Evolutionary conservation across 35 echinoderm and acorn worm species (phyloP).

Genomic region (Lytechinus variegatus): DNA sequence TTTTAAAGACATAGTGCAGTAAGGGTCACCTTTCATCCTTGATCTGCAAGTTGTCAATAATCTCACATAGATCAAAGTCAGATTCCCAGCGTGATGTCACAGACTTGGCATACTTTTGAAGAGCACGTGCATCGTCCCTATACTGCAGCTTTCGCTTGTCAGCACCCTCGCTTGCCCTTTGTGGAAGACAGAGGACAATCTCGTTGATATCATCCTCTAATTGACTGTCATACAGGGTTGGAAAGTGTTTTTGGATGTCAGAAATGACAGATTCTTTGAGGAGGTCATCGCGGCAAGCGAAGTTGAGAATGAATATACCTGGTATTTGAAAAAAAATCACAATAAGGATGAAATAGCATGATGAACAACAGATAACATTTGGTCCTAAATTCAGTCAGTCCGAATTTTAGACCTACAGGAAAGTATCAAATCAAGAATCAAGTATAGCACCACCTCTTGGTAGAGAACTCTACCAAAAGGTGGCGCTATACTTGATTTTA

Average conservation of each 20-base stretch:
- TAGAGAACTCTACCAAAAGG: too few relatives aligned
- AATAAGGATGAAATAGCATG: too few relatives aligned
- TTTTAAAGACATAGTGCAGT: neutral
- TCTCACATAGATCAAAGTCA: conserved; percentile 54
- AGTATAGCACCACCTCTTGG: too few relatives aligned
- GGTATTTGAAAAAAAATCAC: neutral
- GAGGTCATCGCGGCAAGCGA: conserved; percentile 72
- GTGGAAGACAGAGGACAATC: conserved; percentile 56
- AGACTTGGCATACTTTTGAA: conserved; percentile 52
- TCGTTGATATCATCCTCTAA: conserved; percentile 77
- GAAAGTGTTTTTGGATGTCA: conserved; percentile 67
- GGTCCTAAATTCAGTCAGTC: too few relatives aligned
- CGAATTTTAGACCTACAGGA: too few relatives aligned
- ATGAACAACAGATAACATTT: too few relatives aligned
- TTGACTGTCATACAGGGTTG: conserved; percentile 8
- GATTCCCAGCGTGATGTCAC: neutral
- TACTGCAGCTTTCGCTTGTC: neutral
- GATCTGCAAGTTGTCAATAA: conserved; percentile 52
- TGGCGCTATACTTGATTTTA: too few relatives aligned
- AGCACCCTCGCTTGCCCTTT: neutral
- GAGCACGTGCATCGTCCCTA: neutral
- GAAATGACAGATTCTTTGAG: conserved; percentile 58
- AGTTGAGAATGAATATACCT: conserved; percentile 75
- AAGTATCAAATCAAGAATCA: too few relatives aligned
- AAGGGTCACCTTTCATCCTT: conserved; percentile 10